Base-by-base conservation (phyloP, 2,888 invertebrate species). In the Mantis religiosa region DNA sequence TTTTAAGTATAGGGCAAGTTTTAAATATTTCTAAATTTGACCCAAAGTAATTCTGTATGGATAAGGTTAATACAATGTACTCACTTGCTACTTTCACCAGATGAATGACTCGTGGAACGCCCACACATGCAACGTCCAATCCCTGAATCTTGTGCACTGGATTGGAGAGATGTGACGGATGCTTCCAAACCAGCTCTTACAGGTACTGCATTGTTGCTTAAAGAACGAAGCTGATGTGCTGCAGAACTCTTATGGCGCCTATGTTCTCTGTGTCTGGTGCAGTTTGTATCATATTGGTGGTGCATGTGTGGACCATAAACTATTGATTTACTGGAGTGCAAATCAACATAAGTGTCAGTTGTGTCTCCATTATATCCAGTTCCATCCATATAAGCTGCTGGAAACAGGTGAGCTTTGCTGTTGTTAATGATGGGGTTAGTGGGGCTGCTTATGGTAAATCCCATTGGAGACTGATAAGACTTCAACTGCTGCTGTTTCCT, bases 131-230 rank as follows among this genome's bases (percentile, higher is more conserved):
- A 96, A 89, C 94, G 93, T 91, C 93, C 97, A 91, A 97, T 96
- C 89, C 97, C 97, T 86, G 97, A 97, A 93, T 97, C 97, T 92
- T 97, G 96, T 27, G 97, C 97, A 92, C 97, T 97, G 91, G 97
- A 97, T 94, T 97, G 97, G 91, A 97, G 94, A 91, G 97, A 97
- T 91, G 96, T 96, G 93, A 97, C 95, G 90, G 97, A 97, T 88
- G 96, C 96, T 93, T 97, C 97, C 91, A 95, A 93, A 89, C 93
- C 93, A 82, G 87, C 41, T n/a, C 28, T 87, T 71, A 71, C 20
- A 14, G 88, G 28, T 41, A 30, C 83, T 28, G 87, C 47, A 87
- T 92, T 93, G 28, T 92, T 92, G 91, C 92, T 93, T 89, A 92
- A 91, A 54, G 92, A 92, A 89, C 92, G 87, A 88, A 90, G 85